phyloP scores from a whole-genome alignment of 2,113 vertebrate genomes.

The Ictalurus furcatus region DNA sequence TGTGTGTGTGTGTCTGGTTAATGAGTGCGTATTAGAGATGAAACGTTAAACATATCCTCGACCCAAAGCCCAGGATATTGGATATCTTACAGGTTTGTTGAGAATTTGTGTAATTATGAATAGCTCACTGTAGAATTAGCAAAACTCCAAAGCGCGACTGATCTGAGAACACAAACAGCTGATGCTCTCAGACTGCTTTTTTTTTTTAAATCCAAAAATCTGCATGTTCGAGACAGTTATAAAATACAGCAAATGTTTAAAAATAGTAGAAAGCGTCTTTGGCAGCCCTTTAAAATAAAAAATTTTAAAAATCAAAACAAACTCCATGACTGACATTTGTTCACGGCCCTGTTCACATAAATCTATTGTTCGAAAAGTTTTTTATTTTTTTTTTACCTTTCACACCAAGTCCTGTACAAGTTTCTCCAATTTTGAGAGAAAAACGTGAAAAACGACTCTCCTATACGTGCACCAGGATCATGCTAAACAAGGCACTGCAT shows the following conservation, averaged over 20 bases:
- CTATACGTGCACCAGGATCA: background rate
- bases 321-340: background rate
- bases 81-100: background rate
- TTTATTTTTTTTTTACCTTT: background rate
- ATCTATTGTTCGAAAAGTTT: background rate
- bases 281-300: background rate
- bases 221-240: background rate
- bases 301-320: background rate
- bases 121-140: background rate
- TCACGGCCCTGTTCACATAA: background rate
- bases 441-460: background rate
- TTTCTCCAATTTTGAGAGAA: background rate
- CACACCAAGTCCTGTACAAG: background rate
- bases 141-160: background rate
- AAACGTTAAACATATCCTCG: background rate
- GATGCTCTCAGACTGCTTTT: background rate
- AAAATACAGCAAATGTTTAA: constrained; percentile 3
- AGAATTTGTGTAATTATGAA: background rate
- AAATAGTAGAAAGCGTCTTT: background rate
- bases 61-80: background rate
- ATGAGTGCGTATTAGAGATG: constrained; percentile 4
- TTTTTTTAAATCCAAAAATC: background rate
- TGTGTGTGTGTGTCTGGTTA: background rate
- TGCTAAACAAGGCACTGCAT: background rate
- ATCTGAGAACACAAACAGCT: background rate